Evolutionary conservation across 2,888 invertebrate species (phyloP), one percentile per base, ranked within the genome.

Genomic region (Patella caerulea): DNA sequence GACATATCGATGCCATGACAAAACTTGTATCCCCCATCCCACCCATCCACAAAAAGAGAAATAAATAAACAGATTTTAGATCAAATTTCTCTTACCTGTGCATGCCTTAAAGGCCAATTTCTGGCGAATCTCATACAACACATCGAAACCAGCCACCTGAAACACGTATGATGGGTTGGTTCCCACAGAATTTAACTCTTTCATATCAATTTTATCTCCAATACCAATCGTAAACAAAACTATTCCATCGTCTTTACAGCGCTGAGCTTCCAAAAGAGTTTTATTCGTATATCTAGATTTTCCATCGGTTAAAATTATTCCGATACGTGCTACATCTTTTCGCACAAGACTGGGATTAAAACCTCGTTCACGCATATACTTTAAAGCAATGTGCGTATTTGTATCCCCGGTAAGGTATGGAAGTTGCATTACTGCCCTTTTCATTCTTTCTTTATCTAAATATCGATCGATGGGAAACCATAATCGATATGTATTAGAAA

Each of bases 261-360:
- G 72, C 19, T 71, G 74, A 1, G 82, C 81, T 53, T 83, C 78
- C 29, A 73, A 65, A 24, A 71, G 75, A 0, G 82, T 82, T n/a
- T 77, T n/a, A 56, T 15, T 14, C 12, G 72, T 55, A 17, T 74
- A 73, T 73, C 77, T 82, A 2, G 88, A 87, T 78, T 79, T 79
- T 2, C 86, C 87, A 77, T 88, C 88, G 1, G 88, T 87, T 45
- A 87, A 72, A 5, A 88, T 78, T n/a, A 88, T 86, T 3, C 84
- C 85, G 14, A 88, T 85, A 17, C 78, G 83, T n/a, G 84, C 84
- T 14, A 85, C 82, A 11, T 55, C 34, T 52, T 24, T 15, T 9
- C 78, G 71, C 4, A 59, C 59, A 11, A 55, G 34, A 54, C 19
- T 29, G 15, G 52, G 54, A 15, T 55, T 24, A 52, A 79, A 76